Percentiles rank a stretch among this genome's conserved stretches.
phyloP scores from a whole-genome alignment of 2,113 vertebrate species.

The Fukomys damarensis region DNA sequence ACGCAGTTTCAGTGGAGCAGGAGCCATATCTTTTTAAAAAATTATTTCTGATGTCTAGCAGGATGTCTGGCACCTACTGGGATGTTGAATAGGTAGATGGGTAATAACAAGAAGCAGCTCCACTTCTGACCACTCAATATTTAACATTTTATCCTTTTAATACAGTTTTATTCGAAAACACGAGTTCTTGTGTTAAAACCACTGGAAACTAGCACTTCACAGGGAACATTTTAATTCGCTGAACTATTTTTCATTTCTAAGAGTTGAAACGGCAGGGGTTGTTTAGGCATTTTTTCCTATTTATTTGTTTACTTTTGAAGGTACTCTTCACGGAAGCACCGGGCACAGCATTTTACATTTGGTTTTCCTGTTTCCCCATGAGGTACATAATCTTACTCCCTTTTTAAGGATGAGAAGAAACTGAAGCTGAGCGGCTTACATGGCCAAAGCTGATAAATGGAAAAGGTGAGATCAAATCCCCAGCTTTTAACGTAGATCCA shows the following conservation, averaged over 20 bases:
- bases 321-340: not conserved
- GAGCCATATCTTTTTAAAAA: not conserved
- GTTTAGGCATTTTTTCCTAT: not conserved
- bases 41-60: not conserved
- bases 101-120: not conserved
- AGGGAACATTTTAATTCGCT: not conserved
- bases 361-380: not conserved
- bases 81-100: not conserved
- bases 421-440: not conserved
- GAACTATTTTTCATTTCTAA: not conserved
- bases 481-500: not conserved
- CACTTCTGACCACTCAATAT: not conserved
- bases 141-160: not conserved
- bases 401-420: not conserved
- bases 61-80: not conserved
- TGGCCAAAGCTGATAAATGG: not conserved
- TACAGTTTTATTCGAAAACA: not conserved
- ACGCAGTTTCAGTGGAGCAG: not conserved
- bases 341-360: not conserved
- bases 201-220: not conserved
- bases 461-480: not conserved
- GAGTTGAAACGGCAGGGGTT: not conserved
- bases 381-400: not conserved
- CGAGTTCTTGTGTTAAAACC: not conserved
- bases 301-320: not conserved